These are phyloP conservation scores for Battus philenor DNA, from an alignment of 1,140 invertebrate species.

Conservation along the genomic window DNA sequence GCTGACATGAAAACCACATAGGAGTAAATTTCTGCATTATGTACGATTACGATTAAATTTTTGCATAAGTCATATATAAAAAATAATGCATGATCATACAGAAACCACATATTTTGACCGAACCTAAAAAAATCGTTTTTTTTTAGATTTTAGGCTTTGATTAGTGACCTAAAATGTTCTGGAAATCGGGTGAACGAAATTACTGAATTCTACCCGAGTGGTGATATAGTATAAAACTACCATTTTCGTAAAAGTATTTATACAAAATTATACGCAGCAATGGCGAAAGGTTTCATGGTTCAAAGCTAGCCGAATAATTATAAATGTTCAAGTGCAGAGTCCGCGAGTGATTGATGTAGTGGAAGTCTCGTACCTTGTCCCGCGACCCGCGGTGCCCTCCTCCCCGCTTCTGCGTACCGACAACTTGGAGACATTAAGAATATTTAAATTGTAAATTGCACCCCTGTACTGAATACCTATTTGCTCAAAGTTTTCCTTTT, in stretches of 20 bases:
- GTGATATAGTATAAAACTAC: too few species aligned
- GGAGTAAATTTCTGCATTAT: too few species aligned
- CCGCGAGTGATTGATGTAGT: conserved; percentile 74
- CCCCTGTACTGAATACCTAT: conserved; percentile 70
- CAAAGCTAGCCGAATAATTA: conserved; percentile 67
- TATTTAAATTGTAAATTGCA: conserved; percentile 75
- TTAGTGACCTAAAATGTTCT: too few species aligned
- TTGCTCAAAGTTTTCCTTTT: conserved; percentile 58
- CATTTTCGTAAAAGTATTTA: background rate
- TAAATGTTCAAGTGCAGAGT: conserved; percentile 70
- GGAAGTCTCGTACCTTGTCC: conserved; percentile 39
- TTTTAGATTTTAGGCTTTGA: too few species aligned
- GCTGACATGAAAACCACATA: too few species aligned
- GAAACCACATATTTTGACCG: too few species aligned
- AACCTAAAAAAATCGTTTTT: too few species aligned
- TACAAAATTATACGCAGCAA: conserved; percentile 27
- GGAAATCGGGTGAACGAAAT: too few species aligned
- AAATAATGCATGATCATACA: too few species aligned
- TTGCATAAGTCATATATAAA: too few species aligned
- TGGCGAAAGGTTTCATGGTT: conserved; percentile 27
- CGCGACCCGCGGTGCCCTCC: conserved; percentile 20
- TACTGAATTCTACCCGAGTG: too few species aligned
- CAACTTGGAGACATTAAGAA: conserved; percentile 73
- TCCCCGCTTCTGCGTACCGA: conserved; percentile 34
- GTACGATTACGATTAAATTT: too few species aligned